Conservation (phyloP, 2,113 vertebrate genomes). For the Actinemys pallida region DNA sequence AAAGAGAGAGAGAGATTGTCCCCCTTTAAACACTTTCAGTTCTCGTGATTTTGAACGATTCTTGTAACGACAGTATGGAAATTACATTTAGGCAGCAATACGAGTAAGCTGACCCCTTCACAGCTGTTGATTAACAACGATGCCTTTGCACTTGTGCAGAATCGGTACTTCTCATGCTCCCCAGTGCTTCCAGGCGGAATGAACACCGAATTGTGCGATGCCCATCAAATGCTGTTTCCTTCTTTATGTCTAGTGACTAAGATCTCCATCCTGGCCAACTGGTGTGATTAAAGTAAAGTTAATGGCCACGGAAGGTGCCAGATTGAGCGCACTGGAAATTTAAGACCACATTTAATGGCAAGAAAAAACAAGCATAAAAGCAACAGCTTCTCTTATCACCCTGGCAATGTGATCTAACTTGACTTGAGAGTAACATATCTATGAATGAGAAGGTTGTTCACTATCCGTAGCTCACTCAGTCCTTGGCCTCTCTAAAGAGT, state of each 20-base stretch:
- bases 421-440: background rate
- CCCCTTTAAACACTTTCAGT: background rate
- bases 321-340: background rate
- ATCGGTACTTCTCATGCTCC: background rate
- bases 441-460: background rate
- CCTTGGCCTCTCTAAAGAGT: background rate
- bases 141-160: background rate
- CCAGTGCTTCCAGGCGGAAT: background rate
- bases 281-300: constrained; percentile 18
- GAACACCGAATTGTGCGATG: background rate
- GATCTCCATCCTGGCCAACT: background rate
- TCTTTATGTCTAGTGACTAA: constrained; percentile 18
- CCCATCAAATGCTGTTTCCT: background rate
- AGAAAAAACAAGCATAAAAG: background rate
- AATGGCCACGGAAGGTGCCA: background rate
- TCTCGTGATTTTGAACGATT: background rate
- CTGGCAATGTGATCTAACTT: background rate
- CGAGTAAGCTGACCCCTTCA: background rate
- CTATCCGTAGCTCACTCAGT: background rate
- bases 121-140: background rate
- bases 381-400: background rate
- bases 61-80: background rate
- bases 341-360: background rate
- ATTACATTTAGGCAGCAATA: background rate
- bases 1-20: background rate